Percentiles rank a stretch among this genome's conserved stretches.
phyloP scores from a whole-genome alignment of 30 jellyfish, hydroid and myxozoan species.

The Mastigias papua region DNA sequence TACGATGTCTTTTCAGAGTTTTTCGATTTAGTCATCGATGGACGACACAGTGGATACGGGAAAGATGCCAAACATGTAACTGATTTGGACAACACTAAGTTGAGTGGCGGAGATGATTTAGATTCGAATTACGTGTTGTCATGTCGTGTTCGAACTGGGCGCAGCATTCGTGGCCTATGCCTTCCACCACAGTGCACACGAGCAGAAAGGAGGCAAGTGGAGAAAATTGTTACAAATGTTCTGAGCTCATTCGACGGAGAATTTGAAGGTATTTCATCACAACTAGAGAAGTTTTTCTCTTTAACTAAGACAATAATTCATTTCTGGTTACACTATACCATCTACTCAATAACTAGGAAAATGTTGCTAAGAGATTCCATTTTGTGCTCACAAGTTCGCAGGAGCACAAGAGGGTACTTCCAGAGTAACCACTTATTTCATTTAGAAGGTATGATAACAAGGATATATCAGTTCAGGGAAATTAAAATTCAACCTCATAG shows the following conservation, averaged over 20 bases:
- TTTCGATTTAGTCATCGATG: constrained; percentile 74
- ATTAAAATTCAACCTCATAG: no score
- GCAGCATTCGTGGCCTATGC: constrained; percentile 77
- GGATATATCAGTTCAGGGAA: no score
- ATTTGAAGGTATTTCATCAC: constrained; percentile 25
- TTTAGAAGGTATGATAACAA: no score
- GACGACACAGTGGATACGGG: constrained; percentile 82
- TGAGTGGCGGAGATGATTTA: constrained; percentile 76
- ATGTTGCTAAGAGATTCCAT: no score
- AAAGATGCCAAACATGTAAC: constrained; percentile 83
- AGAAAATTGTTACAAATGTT: constrained; percentile 55
- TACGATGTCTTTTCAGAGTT: constrained; percentile 75
- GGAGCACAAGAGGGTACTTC: no score
- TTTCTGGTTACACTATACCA: no score
- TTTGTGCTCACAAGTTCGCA: no score
- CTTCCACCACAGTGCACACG: constrained; percentile 90
- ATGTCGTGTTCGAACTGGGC: constrained; percentile 87
- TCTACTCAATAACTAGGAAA: no score
- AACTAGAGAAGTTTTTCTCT: background rate
- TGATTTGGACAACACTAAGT: constrained; percentile 69
- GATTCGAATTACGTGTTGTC: constrained; percentile 82
- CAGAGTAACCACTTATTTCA: no score
- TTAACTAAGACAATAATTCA: background rate
- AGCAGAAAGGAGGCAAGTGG: constrained; percentile 86
- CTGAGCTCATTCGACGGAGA: constrained; percentile 49